Evolutionary conservation across 2,888 invertebrate species (phyloP), one percentile per base, ranked within the genome.

Genomic region (Helobdella robusta): DNA sequence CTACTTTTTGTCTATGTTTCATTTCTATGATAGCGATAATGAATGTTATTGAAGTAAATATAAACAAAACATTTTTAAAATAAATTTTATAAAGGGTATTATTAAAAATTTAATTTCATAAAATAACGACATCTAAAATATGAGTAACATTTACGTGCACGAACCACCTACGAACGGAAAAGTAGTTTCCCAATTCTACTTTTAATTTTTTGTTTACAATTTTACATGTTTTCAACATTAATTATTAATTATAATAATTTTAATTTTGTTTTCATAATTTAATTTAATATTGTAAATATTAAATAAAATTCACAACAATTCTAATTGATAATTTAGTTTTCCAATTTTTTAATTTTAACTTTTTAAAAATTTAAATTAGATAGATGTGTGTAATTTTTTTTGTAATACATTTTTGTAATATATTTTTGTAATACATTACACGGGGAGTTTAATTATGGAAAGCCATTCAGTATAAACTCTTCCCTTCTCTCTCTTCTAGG

Each of bases 141-240:
- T 97, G 95, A 95, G 94, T 84, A 95, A 89, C 75, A 91, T 95
- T 78, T 97, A 97, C 76, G 92, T 97, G 74, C 89, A 92, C 78
- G 97, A 97, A 81, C 97, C 97, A 15, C 91, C 91, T 11, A 91
- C 95, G 0, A 84, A 86, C 56, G 97, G 94, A 73, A 95, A 97
- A 84, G 93, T 92, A 84, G 79, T 73, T 50, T 32, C 25, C 18
- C 28, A 46, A 1, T 59, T 64, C 4, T 23, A 25, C 18, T 61
- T 11, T 8, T 28, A 11, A 40, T 11, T 15, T 15, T n/a, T 40
- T 40, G 25, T 56, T 56, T 56, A 25, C 25, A 56, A 11, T 56
- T 61, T n/a, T 8, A 4, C 4, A 3, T 32, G 15, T 64, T 35
- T 15, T 35, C 15, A 52, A 34, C 44, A 11, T 48, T n/a, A 30